Base-by-base conservation (phyloP, 2,888 invertebrate species). In the Caenorhabditis afra region DNA sequence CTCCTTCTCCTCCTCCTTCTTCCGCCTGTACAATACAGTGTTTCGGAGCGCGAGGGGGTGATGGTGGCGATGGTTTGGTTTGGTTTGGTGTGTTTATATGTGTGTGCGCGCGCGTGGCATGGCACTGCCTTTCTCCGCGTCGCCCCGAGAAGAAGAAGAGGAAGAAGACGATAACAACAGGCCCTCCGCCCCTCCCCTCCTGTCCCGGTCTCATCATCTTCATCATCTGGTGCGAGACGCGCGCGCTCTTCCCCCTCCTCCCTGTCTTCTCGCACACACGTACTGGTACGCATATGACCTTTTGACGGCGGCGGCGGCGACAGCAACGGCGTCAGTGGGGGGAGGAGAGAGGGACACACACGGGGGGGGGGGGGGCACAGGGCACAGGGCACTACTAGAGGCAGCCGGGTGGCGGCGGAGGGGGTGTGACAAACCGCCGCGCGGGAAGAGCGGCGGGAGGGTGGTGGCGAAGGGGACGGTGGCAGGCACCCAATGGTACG, bases 401-500 rank as follows among this genome's bases (percentile, higher is more conserved):
- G 7, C 29, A 7, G 7, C 29, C 4, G 29, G 29, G 29, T 29
- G 57, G 45, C 37, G 37, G 49, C 4, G 29, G 29, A 7, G 3
- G 57, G 45, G 23, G 37, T 37, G 57, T 55, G 16, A 18, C 50
- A 50, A 16, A 45, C 3, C n/a, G 3, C 3, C n/a, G 3, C n/a
- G 16, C 45, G 45, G 14, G 16, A 14, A 45, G 29, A 7, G 29
- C 29, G 49, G 22, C 49, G 41, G n/a, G n/a, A n/a, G 45, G 29
- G 61, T 47, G 61, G 45, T 47, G 61, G 45, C 22, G 44, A 39
- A 12, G 49, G 29, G 37, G 65, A 41, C 37, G 65, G 66, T 52
- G 74, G 65, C 55, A 62, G 58, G 35, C 64, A 73, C 64, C 71
- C 55, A 47, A 71, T 71, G 71, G 71, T 71, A 71, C 71, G n/a